A percentile compares a stretch with the other conserved stretches of the same genome.
phyloP scores from a whole-genome alignment of 2,797 vertebrate species.

The Crax fasciolata region DNA sequence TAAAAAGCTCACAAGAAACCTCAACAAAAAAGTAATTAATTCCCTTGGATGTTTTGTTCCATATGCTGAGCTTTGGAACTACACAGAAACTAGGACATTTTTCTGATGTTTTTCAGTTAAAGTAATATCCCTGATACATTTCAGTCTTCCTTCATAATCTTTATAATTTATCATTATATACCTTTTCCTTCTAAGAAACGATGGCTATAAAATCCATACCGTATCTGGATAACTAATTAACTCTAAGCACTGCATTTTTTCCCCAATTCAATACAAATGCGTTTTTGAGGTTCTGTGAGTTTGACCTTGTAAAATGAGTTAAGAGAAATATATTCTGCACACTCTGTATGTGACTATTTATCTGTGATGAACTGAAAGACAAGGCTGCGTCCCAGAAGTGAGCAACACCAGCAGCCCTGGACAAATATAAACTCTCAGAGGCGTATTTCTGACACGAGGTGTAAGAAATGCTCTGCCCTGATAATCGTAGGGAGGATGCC shows the following conservation, averaged over 20 bases:
- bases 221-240: constrained; percentile 35
- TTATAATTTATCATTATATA: constrained; percentile 38
- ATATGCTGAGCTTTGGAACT: constrained; percentile 53
- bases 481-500: accelerated
- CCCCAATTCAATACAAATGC: not conserved
- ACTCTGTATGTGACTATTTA: not conserved
- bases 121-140: constrained; percentile 54
- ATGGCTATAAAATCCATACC: not conserved
- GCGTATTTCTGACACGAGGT: not conserved
- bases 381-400: not conserved
- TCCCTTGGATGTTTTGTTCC: constrained; percentile 67
- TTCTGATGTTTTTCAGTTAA: constrained; percentile 48
- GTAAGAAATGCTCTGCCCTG: not conserved
- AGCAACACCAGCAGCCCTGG: not conserved
- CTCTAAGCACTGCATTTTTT: constrained; percentile 7
- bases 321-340: not conserved
- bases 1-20: constrained; percentile 31
- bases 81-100: constrained; percentile 56
- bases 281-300: not conserved
- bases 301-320: not conserved
- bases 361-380: not conserved
- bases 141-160: constrained; percentile 59
- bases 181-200: constrained; percentile 25
- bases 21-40: constrained; percentile 67
- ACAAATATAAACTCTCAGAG: not conserved